Evolutionary conservation across 2,113 vertebrate species (phyloP).

Genomic region (Cavia aperea): DNA sequence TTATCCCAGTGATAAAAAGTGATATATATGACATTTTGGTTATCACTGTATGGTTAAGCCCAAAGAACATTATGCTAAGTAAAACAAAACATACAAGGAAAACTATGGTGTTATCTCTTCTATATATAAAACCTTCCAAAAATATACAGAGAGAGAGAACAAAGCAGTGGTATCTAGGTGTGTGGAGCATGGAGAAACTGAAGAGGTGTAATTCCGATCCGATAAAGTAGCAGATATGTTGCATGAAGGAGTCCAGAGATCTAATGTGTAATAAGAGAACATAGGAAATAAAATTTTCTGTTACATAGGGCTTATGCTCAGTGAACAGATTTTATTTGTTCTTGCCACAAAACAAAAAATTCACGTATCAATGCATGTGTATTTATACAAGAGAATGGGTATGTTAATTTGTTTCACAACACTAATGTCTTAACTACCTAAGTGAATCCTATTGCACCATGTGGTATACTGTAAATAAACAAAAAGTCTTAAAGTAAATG

Average conservation of each 20-base stretch:
- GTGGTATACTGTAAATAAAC: neutral
- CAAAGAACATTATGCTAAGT: neutral
- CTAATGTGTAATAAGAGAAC: neutral
- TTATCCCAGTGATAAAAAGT: neutral
- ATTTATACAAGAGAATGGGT: neutral
- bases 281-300: neutral
- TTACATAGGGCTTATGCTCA: no score
- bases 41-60: neutral
- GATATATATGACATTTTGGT: neutral
- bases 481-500: neutral
- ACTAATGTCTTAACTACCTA: neutral
- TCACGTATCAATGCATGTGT: no score
- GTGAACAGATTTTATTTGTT: neutral
- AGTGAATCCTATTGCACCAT: neutral
- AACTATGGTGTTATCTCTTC: neutral
- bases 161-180: neutral
- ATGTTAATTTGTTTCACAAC: neutral
- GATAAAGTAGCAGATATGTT: neutral
- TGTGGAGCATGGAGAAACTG: neutral
- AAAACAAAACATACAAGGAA: neutral
- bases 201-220: neutral
- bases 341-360: neutral
- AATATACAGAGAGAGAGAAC: neutral
- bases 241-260: neutral
- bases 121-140: neutral